Percentiles rank a stretch among this genome's conserved stretches.
These are phyloP conservation scores for Orthonevra nobilis DNA, from an alignment of 2,888 invertebrate genomes.

Conservation along the genomic window DNA sequence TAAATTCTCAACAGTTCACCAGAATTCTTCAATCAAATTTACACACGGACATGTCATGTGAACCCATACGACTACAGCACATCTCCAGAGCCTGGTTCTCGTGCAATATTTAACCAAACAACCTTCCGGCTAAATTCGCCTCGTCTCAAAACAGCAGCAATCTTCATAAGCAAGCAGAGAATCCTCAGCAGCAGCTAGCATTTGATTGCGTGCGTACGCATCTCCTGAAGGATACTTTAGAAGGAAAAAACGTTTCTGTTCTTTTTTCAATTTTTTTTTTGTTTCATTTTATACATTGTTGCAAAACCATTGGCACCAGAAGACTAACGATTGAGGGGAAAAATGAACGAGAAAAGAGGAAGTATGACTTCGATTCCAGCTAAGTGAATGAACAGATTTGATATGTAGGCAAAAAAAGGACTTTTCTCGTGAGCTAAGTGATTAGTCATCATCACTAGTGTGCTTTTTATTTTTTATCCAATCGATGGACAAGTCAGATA, in stretches of 20 bases:
- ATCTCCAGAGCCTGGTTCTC: neutral
- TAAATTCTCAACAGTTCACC: neutral
- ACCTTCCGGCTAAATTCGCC: conserved; percentile 10
- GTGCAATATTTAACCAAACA: conserved; percentile 34
- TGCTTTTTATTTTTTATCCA: neutral
- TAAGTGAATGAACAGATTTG: conserved; percentile 8
- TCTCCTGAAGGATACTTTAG: conserved; percentile 10
- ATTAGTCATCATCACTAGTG: conserved; percentile 3
- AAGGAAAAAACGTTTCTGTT: neutral
- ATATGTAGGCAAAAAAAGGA: conserved; percentile 14
- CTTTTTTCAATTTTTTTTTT: neutral
- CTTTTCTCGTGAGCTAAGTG: conserved; percentile 8
- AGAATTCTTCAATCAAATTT: conserved; percentile 28
- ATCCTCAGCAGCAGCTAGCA: conserved; percentile 32
- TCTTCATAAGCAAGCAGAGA: neutral
- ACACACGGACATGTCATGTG: conserved; percentile 15
- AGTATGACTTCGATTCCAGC: conserved; percentile 10
- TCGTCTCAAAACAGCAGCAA: conserved; percentile 11
- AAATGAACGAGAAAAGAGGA: conserved; percentile 10
- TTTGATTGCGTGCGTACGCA: conserved; percentile 48
- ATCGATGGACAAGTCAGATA: neutral
- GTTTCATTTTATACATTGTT: conserved; percentile 7
- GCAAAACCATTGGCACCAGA: neutral
- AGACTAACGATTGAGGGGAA: neutral
- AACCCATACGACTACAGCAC: conserved; percentile 2